These are phyloP conservation scores for Carollia perspicillata DNA, from an alignment of 2,113 vertebrate species.

Conservation along the genomic window DNA sequence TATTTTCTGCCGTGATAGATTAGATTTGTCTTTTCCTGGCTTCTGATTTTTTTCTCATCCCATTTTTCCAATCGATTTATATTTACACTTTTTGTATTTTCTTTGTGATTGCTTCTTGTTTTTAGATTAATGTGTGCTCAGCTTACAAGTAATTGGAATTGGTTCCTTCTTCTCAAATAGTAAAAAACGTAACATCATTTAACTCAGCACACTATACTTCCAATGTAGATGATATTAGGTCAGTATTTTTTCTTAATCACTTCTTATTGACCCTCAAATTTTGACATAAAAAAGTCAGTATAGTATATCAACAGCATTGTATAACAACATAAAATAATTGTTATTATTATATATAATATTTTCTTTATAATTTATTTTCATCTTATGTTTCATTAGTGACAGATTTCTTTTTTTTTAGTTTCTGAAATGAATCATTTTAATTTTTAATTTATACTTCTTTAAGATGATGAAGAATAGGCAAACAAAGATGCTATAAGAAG, in stretches of 20 bases:
- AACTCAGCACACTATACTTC: background rate
- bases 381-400: background rate
- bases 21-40: background rate
- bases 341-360: background rate
- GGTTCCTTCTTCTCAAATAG: background rate
- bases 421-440: slow-evolving; percentile 76
- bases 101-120: background rate
- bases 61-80: background rate
- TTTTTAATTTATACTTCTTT: slow-evolving; percentile 71
- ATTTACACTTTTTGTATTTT: background rate
- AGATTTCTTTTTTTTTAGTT: slow-evolving; percentile 52
- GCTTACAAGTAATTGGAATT: background rate
- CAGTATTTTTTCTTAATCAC: background rate
- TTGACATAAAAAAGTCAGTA: background rate
- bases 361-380: background rate
- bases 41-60: background rate
- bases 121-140: background rate
- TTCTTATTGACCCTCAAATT: background rate
- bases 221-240: background rate
- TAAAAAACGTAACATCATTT: background rate
- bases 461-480: slow-evolving; percentile 76
- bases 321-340: background rate
- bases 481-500: slow-evolving; percentile 74
- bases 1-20: background rate
- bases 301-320: background rate